phyloP scores from a whole-genome alignment of 2,113 vertebrate genomes.

The Dinomys branickii region DNA sequence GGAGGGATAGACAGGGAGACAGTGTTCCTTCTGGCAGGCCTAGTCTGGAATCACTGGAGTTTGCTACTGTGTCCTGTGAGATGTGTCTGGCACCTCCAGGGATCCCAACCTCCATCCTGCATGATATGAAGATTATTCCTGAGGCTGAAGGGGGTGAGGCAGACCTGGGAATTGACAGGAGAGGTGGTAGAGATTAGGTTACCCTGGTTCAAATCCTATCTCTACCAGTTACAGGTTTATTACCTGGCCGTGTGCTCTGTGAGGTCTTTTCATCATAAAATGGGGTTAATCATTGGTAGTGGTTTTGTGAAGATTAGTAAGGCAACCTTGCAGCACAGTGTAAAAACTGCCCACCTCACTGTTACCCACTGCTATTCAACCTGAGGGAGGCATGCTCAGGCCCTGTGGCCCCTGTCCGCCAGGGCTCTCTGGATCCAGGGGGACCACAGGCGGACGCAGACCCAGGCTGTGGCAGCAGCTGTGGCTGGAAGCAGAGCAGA shows the following conservation, averaged over 20 bases:
- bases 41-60: background rate
- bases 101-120: background rate
- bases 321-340: background rate
- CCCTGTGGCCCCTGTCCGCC: background rate
- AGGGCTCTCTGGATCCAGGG: too few relatives aligned
- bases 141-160: background rate
- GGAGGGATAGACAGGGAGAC: background rate
- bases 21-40: background rate
- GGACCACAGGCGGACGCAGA: background rate
- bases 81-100: background rate
- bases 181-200: background rate
- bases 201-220: background rate
- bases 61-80: background rate
- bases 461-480: background rate
- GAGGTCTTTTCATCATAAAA: background rate
- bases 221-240: background rate
- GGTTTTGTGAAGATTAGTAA: background rate
- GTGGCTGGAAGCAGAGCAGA: background rate
- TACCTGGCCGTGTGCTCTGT: background rate
- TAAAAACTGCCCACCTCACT: fast-evolving
- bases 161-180: background rate
- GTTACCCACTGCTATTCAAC: background rate
- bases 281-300: background rate
- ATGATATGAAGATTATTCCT: background rate
- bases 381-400: background rate